Evolutionary conservation across 2,113 vertebrate species (phyloP), one percentile per base, ranked within the genome.

Genomic region (Ceyx melanurus): DNA sequence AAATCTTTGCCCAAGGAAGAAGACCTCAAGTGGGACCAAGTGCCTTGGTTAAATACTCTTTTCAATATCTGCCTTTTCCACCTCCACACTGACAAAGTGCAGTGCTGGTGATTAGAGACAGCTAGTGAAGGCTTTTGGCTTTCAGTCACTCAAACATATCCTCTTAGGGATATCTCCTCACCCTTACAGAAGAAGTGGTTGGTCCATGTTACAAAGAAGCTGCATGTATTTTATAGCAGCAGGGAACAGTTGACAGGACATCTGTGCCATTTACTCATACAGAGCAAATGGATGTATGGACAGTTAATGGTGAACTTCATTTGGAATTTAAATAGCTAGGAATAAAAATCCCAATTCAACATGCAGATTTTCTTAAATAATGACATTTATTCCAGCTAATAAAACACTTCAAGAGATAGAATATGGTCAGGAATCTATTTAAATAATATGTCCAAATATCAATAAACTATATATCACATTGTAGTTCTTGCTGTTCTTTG

Each of bases 391-490:
- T 92, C 88, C 51, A 92, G 64, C 45, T 46, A 92, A 93, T 89
- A 93, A 90, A 94, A 96, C 80, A 82, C 57, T 83, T 92, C 46
- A 62, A 92, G 74, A 96, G 77, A 71, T 73, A 90, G 80, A 91
- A 72, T 86, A 92, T 85, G 50, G 53, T 87, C 72, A 75, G 84
- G 90, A 97, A 92, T 93, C 88, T 86, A 54, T 89, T 83, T 93
- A 78, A 89, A 84, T 77, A 95, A 86, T 61, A 53, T 17, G 60
- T 54, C 46, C 26, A 80, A 86, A 89, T 80, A 90, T 51, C 92
- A 96, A 88, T 95, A 85, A 92, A 88, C 65, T 86, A 67, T 64
- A 79, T 95, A 95, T 92, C 82, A 57, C 13, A 53, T 92, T 88
- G 87, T 64, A 23, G 4, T 93, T 89, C 79, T 95, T 89, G 73